A percentile compares a stretch with the other conserved stretches of the same genome.
Conservation (phyloP, 2,113 vertebrate species). For the Dendropsophus ebraccatus region DNA sequence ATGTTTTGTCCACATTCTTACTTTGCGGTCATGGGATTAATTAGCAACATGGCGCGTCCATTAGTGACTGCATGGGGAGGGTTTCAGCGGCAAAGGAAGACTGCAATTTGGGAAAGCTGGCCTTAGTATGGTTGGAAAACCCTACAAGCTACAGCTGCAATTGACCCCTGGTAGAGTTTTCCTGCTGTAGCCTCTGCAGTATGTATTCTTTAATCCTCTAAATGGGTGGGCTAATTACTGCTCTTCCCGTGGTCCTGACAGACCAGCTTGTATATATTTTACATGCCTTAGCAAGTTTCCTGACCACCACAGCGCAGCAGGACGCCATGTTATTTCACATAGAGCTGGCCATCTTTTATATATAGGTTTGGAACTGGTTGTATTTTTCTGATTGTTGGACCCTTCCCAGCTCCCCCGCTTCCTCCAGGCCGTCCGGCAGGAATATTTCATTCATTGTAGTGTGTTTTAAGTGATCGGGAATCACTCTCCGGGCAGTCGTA, state of each 20-base stretch:
- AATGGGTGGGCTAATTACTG: conserved; percentile 45
- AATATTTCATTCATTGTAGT: conserved; percentile 67
- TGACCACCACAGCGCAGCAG: conserved; percentile 1
- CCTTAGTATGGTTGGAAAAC: background rate
- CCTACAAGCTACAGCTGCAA: background rate
- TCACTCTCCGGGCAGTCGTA: conserved; percentile 68
- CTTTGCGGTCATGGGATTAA: no score
- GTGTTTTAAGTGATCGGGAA: conserved; percentile 68
- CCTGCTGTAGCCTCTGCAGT: background rate
- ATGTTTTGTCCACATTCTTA: no score
- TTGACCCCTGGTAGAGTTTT: background rate
- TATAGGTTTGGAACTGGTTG: conserved; percentile 30
- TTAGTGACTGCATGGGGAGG: no score
- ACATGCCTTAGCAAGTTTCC: background rate
- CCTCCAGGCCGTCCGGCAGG: conserved; percentile 65
- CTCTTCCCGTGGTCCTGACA: background rate
- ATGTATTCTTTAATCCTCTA: background rate
- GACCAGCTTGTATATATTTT: background rate
- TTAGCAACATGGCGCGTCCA: no score
- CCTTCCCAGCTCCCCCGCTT: conserved; percentile 50
- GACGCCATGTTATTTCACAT: conserved; percentile 32
- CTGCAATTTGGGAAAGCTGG: no score
- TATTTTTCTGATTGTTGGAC: conserved; percentile 32
- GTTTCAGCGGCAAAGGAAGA: no score
- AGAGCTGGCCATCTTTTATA: background rate